Conservation (phyloP, 2,113 vertebrate genomes). For the Argyrosomus japonicus region DNA sequence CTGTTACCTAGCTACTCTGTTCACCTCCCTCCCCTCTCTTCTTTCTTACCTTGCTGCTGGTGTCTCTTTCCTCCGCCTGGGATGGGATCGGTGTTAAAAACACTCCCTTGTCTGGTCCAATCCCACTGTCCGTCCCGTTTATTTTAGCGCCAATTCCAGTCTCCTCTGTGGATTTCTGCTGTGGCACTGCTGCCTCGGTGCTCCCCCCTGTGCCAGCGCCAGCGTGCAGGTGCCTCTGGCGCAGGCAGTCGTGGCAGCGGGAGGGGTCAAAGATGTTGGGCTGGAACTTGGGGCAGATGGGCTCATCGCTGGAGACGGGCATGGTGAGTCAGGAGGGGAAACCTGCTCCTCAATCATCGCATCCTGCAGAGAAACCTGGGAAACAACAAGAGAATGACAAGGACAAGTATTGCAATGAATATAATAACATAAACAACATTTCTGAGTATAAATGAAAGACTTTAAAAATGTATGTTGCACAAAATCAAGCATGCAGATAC, state of each 20-base stretch:
- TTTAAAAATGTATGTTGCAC: not conserved
- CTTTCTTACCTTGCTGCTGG: constrained; percentile 77
- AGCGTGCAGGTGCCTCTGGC: constrained; percentile 81
- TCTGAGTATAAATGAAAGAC: not conserved
- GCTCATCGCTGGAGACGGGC: constrained; percentile 76
- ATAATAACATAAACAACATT: not conserved
- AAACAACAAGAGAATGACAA: not conserved
- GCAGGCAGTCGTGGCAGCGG: constrained; percentile 88
- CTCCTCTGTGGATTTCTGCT: constrained; percentile 35
- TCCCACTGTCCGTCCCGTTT: not conserved
- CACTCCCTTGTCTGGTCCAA: constrained; percentile 38
- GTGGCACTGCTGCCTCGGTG: constrained; percentile 11
- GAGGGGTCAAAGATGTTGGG: constrained; percentile 88
- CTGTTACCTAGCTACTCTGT: constrained; percentile 12
- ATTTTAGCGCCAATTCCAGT: constrained; percentile 6
- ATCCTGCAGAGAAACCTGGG: constrained; percentile 50
- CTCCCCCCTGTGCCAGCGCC: constrained; percentile 61
- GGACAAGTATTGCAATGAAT: not conserved
- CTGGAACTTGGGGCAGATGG: constrained; percentile 85
- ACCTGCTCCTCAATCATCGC: constrained; percentile 56
- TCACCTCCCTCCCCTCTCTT: constrained; percentile 24
- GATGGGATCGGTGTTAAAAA: constrained; percentile 62
- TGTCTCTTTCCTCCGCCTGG: constrained; percentile 73
- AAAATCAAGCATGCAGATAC: not conserved
- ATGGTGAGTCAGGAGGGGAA: constrained; percentile 75